These are phyloP conservation scores for Panthera tigris DNA, from an alignment of 2,113 vertebrate genomes.

Conservation along the genomic window DNA sequence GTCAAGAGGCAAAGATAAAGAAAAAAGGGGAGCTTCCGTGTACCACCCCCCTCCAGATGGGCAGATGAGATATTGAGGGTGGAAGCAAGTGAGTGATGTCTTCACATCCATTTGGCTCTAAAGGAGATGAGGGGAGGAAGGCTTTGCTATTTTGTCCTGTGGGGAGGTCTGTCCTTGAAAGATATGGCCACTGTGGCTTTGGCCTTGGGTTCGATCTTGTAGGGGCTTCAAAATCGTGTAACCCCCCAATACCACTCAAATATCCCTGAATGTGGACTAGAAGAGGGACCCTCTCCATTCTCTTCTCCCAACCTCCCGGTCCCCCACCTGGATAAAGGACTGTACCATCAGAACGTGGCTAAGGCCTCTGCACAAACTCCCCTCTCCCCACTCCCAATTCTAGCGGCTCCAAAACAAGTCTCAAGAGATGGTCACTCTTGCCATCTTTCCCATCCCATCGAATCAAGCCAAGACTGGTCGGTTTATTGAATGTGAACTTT, in stretches of 20 bases:
- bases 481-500: slow-evolving; percentile 70
- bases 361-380: not conserved
- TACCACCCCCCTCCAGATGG: not conserved
- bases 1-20: not conserved
- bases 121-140: not conserved
- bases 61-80: not conserved
- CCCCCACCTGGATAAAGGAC: not conserved
- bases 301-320: not conserved
- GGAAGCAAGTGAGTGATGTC: not conserved
- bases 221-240: not conserved
- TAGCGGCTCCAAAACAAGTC: not conserved
- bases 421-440: not conserved
- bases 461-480: slow-evolving; percentile 21
- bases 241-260: not conserved
- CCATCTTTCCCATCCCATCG: not conserved
- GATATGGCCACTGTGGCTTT: not conserved
- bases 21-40: not conserved
- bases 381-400: not conserved
- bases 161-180: not conserved
- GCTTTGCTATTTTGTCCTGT: not conserved
- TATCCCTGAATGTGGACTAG: not conserved
- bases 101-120: not conserved
- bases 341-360: not conserved
- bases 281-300: not conserved
- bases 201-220: not conserved